Base-by-base conservation (phyloP, 2,113 vertebrate species). In the Montifringilla adamsi region DNA sequence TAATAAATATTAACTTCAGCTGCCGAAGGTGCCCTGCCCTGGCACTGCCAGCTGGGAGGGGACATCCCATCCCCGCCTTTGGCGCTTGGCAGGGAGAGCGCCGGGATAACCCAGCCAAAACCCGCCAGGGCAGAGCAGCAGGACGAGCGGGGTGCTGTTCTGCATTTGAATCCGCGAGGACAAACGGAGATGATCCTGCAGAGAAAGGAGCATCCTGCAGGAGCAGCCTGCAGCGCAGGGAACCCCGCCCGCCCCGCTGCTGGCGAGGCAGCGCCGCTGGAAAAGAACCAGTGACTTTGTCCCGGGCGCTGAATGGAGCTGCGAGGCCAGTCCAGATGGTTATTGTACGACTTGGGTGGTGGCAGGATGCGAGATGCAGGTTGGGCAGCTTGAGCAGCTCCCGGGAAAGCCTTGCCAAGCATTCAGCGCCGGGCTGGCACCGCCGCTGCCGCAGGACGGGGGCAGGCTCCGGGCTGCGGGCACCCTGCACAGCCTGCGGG, bases 261-360 rank as follows among this genome's bases (percentile, higher is more conserved):
- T 53, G 70, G 66, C 49, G 0, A 3, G 1, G 76, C 76, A 39
- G 58, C 15, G 1, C 10, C 49, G 4, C 3, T 7, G 60, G 62
- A 80, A 84, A 69, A 41, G 80, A 15, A 39, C 4, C 13, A 10
- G 76, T 91, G 86, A 94, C 91, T 97, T 67, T 93, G 69, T 83
- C 62, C 41, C 4, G 2, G 6, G 21, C 33, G 1, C 13, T 89
- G 90, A 93, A 90, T 82, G 70, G 16, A 33, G 39, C 73, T 31
- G 16, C 70, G 5, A 10, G 88, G 74, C 85, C 47, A 1, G 46
- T 37, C 72, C 89, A 92, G 94, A 93, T 89, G 91, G 94, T 63
- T 4, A 74, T 90, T 72, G 76, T 81, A 15, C 83, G 3, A 87
- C 93, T 75, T 96, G 89, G 89, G 94, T 87, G 96, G 90, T 68